Evolutionary conservation across 2,888 invertebrate species (phyloP).

Genomic region (Lymantria monacha): DNA sequence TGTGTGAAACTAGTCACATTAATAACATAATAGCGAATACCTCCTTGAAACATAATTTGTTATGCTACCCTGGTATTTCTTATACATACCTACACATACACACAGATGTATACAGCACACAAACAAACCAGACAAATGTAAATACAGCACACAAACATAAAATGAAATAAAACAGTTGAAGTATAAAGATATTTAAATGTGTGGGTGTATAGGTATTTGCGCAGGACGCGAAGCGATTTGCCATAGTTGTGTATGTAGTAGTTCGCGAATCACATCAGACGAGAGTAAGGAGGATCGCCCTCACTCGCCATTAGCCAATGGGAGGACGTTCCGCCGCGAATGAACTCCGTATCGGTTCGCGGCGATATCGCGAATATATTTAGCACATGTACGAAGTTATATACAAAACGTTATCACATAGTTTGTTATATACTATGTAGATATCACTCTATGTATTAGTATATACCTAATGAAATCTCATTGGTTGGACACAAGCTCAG

Average conservation of each 20-base stretch:
- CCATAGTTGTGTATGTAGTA: conserved; percentile 49
- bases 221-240: conserved; percentile 60
- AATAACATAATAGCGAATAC: neutral
- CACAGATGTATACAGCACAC: neutral
- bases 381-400: conserved; percentile 47
- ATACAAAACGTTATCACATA: conserved; percentile 29
- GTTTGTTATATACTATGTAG: conserved; percentile 6
- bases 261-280: conserved; percentile 75
- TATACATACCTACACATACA: conserved; percentile 5
- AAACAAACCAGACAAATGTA: conserved; percentile 11
- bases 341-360: conserved; percentile 49
- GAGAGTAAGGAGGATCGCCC: conserved; percentile 81
- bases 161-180: conserved; percentile 25
- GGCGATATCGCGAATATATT: conserved; percentile 72
- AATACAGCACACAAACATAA: conserved; percentile 23
- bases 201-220: conserved; percentile 41
- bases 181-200: conserved; percentile 18
- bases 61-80: conserved; percentile 46
- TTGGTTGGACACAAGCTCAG: conserved; percentile 36
- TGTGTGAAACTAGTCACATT: neutral
- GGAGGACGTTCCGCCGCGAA: conserved; percentile 54
- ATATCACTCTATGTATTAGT: conserved; percentile 5
- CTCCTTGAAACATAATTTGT: conserved; percentile 22
- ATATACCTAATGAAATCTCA: conserved; percentile 16
- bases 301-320: conserved; percentile 69